Evolutionary conservation across 2,113 vertebrate genomes (phyloP).

Genomic region (Odobenus rosmarus): DNA sequence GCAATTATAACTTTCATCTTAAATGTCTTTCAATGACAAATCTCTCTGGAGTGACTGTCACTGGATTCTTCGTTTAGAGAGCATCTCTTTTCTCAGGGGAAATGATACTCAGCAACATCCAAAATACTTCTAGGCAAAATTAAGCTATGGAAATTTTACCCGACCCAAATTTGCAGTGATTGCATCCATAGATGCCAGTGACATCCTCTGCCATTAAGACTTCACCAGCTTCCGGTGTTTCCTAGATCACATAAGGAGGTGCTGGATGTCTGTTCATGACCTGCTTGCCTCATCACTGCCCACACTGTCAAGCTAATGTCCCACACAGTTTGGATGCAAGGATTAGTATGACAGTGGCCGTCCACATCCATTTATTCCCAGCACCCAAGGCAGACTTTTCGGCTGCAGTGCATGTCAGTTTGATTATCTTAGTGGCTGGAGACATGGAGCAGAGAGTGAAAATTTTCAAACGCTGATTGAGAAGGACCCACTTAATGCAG

Average conservation of each 20-base stretch:
- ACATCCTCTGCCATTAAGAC: neutral
- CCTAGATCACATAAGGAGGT: neutral
- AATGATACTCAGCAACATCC: slow-evolving; percentile 10
- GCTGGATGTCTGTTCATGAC: neutral
- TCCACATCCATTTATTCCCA: slow-evolving; percentile 60
- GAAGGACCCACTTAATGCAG: slow-evolving; percentile 41
- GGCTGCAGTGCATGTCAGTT: slow-evolving; percentile 31
- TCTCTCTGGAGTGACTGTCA: slow-evolving; percentile 45
- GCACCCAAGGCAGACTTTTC: neutral
- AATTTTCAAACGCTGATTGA: slow-evolving; percentile 55
- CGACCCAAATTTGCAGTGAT: neutral
- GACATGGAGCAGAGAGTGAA: slow-evolving; percentile 53
- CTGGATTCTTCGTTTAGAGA: slow-evolving; percentile 48
- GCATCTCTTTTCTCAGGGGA: neutral
- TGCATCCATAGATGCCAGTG: neutral
- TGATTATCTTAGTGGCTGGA: slow-evolving; percentile 72
- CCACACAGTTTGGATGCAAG: neutral
- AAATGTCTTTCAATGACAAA: slow-evolving; percentile 35
- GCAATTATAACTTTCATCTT: slow-evolving; percentile 68
- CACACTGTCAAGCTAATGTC: slow-evolving; percentile 48
- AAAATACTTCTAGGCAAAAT: slow-evolving; percentile 38
- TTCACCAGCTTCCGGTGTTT: neutral
- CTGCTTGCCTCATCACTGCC: neutral
- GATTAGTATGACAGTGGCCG: slow-evolving; percentile 26
- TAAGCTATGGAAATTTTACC: neutral